Base-by-base conservation (phyloP, 2,113 vertebrate genomes). In the Chaetops frenatus region DNA sequence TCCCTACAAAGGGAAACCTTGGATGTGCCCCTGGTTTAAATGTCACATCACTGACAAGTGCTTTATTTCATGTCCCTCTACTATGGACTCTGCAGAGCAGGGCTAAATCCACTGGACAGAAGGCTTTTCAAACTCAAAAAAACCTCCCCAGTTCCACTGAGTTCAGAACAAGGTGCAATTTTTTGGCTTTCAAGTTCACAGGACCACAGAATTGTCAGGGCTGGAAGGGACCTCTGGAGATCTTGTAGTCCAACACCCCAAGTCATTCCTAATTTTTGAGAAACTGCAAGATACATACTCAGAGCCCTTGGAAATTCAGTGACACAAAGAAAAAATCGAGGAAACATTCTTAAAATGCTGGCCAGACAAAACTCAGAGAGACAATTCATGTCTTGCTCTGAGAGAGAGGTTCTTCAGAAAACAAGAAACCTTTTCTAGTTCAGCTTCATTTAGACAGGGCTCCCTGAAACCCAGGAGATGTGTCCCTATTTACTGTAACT, bases 11-110 rank as follows among this genome's bases (percentile, higher is more conserved):
- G 53, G 13, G 12, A 67, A 91, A 61, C 25, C 16, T 21, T 2
- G 29, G 5, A 29, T 20, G 36, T 9, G 33, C 1, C 54, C 28
- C 1, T 0, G 15, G 9, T 50, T 69, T 40, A 24, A 28, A 4
- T 28, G 44, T 23, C 64, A 48, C 29, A 50, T 12, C 47, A 21
- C 20, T 19, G 20, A 8, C 38, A 44, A 58, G 38, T 0, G 4
- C 42, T 81, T 79, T 6, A 38, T 47, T 62, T 90, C 51, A 10
- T 2, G 12, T 15, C 38, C 27, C 45, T 69, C 27, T 25, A 1
- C 16, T 13, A 44, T 44, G 29, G 2, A 36, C 1, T 10, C 13
- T 12, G 64, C 47, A 69, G 54, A 51, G 13, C 17, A 31, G 13
- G 15, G 16, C 35, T 28, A n/a, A 54, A 40, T 11, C 29, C 61